Evolutionary conservation across 2,113 vertebrate species (phyloP).

Genomic region (Salvator merianae): DNA sequence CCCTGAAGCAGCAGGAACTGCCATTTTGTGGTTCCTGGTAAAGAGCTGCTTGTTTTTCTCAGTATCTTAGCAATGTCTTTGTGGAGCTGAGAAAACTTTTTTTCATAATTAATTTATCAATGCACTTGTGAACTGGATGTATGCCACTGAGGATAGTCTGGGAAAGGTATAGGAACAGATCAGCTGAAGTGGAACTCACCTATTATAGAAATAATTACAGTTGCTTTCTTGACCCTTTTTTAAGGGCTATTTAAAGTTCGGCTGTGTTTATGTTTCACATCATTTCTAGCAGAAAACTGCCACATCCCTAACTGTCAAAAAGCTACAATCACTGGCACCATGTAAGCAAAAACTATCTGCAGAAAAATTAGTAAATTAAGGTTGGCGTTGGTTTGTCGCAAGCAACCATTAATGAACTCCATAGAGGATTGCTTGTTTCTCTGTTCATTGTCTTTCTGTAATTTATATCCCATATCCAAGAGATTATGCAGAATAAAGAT

Average conservation of each 20-base stretch:
- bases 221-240: constrained; percentile 11
- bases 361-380: constrained; percentile 54
- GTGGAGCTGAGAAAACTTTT: constrained; percentile 28
- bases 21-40: too few relatives aligned
- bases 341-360: constrained; percentile 32
- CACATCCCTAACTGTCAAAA: constrained; percentile 17
- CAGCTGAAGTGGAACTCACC: constrained; percentile 18
- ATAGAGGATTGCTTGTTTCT: constrained; percentile 34
- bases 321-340: constrained; percentile 11
- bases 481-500: constrained; percentile 35
- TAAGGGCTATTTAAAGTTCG: constrained; percentile 8
- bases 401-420: constrained; percentile 53
- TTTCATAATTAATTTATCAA: constrained; percentile 33
- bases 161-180: constrained; percentile 15
- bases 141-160: neutral
- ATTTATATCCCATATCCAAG: constrained; percentile 48
- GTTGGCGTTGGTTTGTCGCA: constrained; percentile 51
- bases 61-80: constrained; percentile 4
- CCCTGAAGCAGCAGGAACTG: too few relatives aligned
- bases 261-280: neutral
- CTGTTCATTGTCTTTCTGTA: constrained; percentile 41
- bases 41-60: constrained; percentile 30
- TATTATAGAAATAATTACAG: constrained; percentile 44
- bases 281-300: constrained; percentile 25
- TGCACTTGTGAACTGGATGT: constrained; percentile 7